These are phyloP conservation scores for Pyrocephalus nanus DNA, from an alignment of 2,797 vertebrate species.

Conservation along the genomic window DNA sequence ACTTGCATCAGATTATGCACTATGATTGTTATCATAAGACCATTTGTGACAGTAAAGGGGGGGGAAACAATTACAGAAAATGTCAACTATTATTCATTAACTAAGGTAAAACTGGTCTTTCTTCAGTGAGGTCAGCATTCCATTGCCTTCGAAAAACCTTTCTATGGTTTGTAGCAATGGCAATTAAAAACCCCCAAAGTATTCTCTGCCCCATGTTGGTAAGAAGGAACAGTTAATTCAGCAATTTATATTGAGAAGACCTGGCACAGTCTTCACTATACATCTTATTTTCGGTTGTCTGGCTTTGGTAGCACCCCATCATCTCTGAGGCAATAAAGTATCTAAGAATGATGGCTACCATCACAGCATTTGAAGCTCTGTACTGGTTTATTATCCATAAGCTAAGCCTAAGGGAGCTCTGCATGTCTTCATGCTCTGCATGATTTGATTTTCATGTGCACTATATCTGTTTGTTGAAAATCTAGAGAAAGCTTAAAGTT, in stretches of 20 bases:
- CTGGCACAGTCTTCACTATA: neutral
- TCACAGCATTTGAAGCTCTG: neutral
- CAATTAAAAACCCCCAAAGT: slow-evolving; percentile 24
- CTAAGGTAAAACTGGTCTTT: slow-evolving; percentile 63
- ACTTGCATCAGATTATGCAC: slow-evolving; percentile 78
- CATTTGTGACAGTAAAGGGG: slow-evolving; percentile 73
- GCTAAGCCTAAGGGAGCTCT: neutral
- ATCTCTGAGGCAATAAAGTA: neutral
- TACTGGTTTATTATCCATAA: neutral
- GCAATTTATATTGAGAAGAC: slow-evolving; percentile 40
- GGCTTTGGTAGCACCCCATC: neutral
- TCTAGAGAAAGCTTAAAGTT: neutral
- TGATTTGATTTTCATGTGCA: neutral
- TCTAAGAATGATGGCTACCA: neutral
- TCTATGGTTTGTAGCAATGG: neutral
- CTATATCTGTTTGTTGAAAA: neutral
- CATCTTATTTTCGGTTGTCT: slow-evolving; percentile 49
- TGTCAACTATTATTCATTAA: slow-evolving; percentile 74
- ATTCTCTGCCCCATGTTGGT: slow-evolving; percentile 51
- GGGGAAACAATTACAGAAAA: slow-evolving; percentile 63
- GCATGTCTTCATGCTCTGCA: neutral
- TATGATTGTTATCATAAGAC: slow-evolving; percentile 79
- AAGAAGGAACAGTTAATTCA: slow-evolving; percentile 38
- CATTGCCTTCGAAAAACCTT: slow-evolving; percentile 16
- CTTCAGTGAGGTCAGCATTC: slow-evolving; percentile 55